Conservation (phyloP, 2,888 invertebrate species). For the Salpingus planirostris region DNA sequence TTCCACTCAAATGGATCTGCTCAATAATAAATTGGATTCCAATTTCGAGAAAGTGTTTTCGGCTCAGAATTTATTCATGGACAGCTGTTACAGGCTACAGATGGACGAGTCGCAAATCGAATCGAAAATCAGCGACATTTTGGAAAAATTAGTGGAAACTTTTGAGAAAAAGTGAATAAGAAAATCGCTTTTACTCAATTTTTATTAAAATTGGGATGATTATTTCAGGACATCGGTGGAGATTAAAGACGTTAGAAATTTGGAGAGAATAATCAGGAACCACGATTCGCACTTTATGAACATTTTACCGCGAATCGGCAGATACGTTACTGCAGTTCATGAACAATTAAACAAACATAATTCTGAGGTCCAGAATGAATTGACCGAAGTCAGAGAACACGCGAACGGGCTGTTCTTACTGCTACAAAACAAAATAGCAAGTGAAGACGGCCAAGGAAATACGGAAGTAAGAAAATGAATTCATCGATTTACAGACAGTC, state of each 20-base stretch:
- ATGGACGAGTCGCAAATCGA: conserved; percentile 53
- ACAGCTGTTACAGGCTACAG: conserved; percentile 58
- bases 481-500: too few relatives aligned
- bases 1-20: conserved; percentile 22
- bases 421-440: conserved; percentile 16
- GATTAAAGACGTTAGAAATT: conserved; percentile 48
- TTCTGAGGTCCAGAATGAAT: conserved; percentile 23
- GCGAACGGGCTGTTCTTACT: conserved; percentile 21
- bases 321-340: conserved; percentile 27
- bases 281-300: conserved; percentile 35
- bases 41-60: conserved; percentile 53
- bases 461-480: too few relatives aligned
- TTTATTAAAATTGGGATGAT: too few relatives aligned
- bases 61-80: conserved; percentile 55
- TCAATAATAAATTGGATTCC: conserved; percentile 34
- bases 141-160: conserved; percentile 54
- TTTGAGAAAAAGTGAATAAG: conserved; percentile 58
- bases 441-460: conserved; percentile 7
- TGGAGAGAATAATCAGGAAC: conserved; percentile 45
- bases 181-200: too few relatives aligned
- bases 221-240: conserved; percentile 47
- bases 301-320: conserved; percentile 29
- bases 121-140: conserved; percentile 51
- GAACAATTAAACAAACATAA: conserved; percentile 29
- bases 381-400: conserved; percentile 18